These are phyloP conservation scores for Oscheius sp. DNA, from an alignment of 2,888 invertebrate species.

Conservation along the genomic window DNA sequence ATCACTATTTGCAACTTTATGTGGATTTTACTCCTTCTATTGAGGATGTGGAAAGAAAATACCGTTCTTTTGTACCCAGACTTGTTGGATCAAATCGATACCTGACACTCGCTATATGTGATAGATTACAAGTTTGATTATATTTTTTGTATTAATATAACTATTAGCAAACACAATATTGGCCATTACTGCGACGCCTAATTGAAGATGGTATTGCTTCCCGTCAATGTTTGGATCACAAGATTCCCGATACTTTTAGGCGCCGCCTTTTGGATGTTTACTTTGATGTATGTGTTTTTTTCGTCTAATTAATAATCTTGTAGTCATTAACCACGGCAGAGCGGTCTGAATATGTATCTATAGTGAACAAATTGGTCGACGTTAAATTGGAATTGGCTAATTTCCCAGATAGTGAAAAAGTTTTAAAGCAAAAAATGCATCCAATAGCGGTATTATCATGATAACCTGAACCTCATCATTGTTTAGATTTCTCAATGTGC, in stretches of 20 bases:
- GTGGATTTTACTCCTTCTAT: conserved; percentile 44
- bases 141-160: background rate
- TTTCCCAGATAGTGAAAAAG: conserved; percentile 50
- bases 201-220: conserved; percentile 57
- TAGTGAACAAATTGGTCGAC: conserved; percentile 53
- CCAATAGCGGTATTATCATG: conserved; percentile 27
- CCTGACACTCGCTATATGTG: conserved; percentile 42
- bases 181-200: conserved; percentile 55
- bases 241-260: conserved; percentile 40
- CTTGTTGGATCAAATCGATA: conserved; percentile 58
- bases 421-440: conserved; percentile 52
- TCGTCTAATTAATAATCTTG: conserved; percentile 14
- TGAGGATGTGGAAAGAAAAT: conserved; percentile 51
- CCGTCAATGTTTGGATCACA: conserved; percentile 46
- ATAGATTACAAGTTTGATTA: conserved; percentile 40
- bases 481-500: conserved; percentile 57
- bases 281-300: conserved; percentile 45
- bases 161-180: conserved; percentile 29
- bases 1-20: conserved; percentile 51
- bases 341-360: conserved; percentile 49
- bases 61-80: conserved; percentile 61
- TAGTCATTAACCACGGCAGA: conserved; percentile 49
- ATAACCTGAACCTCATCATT: background rate
- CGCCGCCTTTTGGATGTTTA: conserved; percentile 51
- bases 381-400: conserved; percentile 61